Base-by-base conservation (phyloP, 2,797 vertebrate genomes). In the Philypnodon macrostomus region DNA sequence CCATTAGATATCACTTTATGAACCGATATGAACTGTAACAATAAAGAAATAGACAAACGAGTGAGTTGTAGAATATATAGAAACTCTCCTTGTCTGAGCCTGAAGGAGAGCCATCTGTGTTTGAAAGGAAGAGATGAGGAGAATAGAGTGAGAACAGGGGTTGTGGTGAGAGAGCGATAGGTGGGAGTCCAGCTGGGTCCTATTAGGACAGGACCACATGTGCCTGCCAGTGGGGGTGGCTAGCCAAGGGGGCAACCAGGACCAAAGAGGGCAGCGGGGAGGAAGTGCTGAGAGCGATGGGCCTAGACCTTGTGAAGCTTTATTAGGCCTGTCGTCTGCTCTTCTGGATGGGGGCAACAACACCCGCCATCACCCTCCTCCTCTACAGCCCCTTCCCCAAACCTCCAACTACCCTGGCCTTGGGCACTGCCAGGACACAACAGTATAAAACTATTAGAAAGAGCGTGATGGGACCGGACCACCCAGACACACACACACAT, bases 141-240 rank as follows among this genome's bases (percentile, higher is more conserved):
- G 75, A 66, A 68, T 63, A 77, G 61, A 74, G 63, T 58, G 51
- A 44, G 36, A 64, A 71, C 59, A 65, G 59, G 73, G 77, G 79
- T 77, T 65, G 68, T 90, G 85, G 83, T 85, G 81, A 85, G 88
- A 88, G 88, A 92, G 63, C 49, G 85, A 93, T 30, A 81, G 80
- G 90, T 88, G 89, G 93, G 91, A 94, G 92, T 92, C 95, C 96
- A 98, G 95, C 95, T 98, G 95, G 91, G 92, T 92, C 91, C 91
- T 89, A 97, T 98, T 98, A 97, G 88, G 86, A 76, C 49, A 75
- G 89, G 92, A 93, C 92, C 93, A 92, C 94, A 93, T 95, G 93
- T 92, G 92, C 89, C 90, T 59, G 87, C 82, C 32, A 34, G 45
- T 35, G 89, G 47, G 47, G 57, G 90, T 83, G 91, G 89, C 85